These are phyloP conservation scores for Globia sparganii DNA, from an alignment of 2,888 invertebrate species.

Conservation along the genomic window DNA sequence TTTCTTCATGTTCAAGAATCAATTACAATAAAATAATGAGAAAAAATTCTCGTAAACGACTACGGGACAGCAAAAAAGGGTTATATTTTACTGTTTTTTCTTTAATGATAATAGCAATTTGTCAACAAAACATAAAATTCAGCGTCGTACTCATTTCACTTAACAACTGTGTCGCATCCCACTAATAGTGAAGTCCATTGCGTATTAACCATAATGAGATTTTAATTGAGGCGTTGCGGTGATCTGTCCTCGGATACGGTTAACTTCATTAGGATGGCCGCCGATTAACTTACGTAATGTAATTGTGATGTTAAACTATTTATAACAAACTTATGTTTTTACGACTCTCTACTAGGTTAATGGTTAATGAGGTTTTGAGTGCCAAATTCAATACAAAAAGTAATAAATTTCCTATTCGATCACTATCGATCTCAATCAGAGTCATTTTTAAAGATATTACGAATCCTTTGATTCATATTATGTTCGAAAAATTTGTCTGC, in stretches of 20 bases:
- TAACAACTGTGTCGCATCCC: constrained; percentile 67
- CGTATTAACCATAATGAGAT: constrained; percentile 83
- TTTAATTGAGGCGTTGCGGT: constrained; percentile 86
- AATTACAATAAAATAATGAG: not conserved
- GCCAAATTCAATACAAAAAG: not conserved
- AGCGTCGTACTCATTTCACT: constrained; percentile 52
- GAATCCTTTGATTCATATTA: not conserved
- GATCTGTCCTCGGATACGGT: constrained; percentile 83
- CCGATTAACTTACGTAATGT: constrained; percentile 87
- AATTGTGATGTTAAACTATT: constrained; percentile 77
- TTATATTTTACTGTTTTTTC: not conserved
- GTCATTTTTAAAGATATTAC: not conserved
- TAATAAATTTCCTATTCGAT: no score
- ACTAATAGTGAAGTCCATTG: constrained; percentile 71
- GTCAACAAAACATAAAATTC: constrained; percentile 32
- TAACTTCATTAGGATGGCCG: constrained; percentile 84
- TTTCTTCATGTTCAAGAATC: not conserved
- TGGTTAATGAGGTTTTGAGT: not conserved
- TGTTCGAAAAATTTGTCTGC: not conserved
- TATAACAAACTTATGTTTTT: constrained; percentile 25
- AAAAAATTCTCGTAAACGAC: not conserved
- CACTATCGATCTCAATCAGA: not conserved
- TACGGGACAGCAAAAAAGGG: not conserved
- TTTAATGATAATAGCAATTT: constrained; percentile 21
- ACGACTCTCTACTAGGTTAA: not conserved